Evolutionary conservation across 2,888 invertebrate genomes (phyloP), one percentile per base, ranked within the genome.

Genomic region (Rhingia campestris): DNA sequence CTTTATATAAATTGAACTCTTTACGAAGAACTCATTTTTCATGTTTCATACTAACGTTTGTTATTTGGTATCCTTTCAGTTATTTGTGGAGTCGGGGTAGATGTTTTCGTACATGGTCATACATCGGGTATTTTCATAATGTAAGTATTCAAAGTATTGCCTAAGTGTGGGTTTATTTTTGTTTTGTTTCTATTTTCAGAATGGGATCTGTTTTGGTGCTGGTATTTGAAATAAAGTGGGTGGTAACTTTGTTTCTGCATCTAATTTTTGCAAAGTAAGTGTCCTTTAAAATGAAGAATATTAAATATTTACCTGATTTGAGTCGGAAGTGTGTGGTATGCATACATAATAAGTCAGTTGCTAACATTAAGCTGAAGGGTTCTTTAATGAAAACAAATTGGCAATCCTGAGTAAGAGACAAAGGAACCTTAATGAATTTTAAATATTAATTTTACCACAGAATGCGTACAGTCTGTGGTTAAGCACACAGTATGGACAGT

Each of bases 211-310:
- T 92, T 43, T 87, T 94, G 87, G 92, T 94, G 82, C 92, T 94
- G 87, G 92, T 94, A 87, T 91, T 94, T 81, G 94, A 94, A 91
- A 92, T 93, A 72, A 93, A 94, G 80, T 94, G 94, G 94, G 93
- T 93, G 74, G 92, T 94, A 87, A 94, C 93, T 49, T 90, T 94
- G 73, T 94, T 94, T 89, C 91, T 94, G 75, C 93, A 93, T 87
- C 91, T 94, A 35, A 88, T 90, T 73, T 90, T 88, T 86, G 89
- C 88, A 72, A 90, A 88, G 91, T 91, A 87, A 89, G 88, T 88
- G 49, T 49, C 9, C 67, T 39, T 37, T 9, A 5, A 35, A 67
- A 69, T 49, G 37, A 39, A 66, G 47, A 53, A 61, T 32, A 37
- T 37, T 67, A 59, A n/a, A 53, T 43, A 45, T 67, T 51, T 43